Evolutionary conservation across 1,140 invertebrate genomes (phyloP), one percentile per base, ranked within the genome.

Genomic region (Armadillidium nasatum): DNA sequence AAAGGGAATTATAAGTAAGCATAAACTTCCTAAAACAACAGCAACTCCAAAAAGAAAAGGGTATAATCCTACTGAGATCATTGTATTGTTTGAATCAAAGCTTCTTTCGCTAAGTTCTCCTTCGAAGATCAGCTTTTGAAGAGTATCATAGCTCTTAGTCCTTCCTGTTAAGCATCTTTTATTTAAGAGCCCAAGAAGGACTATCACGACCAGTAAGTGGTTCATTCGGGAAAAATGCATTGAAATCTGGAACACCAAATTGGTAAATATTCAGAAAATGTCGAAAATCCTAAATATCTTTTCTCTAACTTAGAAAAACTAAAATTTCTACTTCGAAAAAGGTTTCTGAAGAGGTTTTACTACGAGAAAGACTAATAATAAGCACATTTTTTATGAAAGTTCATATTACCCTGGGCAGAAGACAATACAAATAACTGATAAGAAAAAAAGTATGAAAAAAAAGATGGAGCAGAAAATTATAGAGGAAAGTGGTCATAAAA

Each of bases 181-280:
- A 33, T 19, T 54, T 44, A 68, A 43, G 10, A 66, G n/a, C 46
- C 33, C 73, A 60, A 75, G 22, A 44, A 75, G 23, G 54, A 44
- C 73, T 67, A 75, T 21, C 11, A 11, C 73, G 54, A 68, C 46
- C 44, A 75, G 73, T 44, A 54, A 68, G 73, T 54, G 73, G 73
- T 75, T 75, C 73, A 75, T 75, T 75, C 73, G n/a, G 19, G 44
- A 54, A 19, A 60, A 19, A 7, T 60, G 50, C 50, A 60, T 13
- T 13, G 50, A 60, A 60, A 60, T 60, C 50, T 60, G 50, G 50
- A 60, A 60, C 19, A 60, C 50, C 50, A 60, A 60, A 60, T 60
- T 1, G 7, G 50, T 7, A 60, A 4, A 33, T 33, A 6, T 33
- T 33, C 33, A 33, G 6, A 33, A 33, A 33, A 33, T 1, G 33